Evolutionary conservation across 2,797 vertebrate genomes (phyloP).

Genomic region (Hephaestus fuliginosus): DNA sequence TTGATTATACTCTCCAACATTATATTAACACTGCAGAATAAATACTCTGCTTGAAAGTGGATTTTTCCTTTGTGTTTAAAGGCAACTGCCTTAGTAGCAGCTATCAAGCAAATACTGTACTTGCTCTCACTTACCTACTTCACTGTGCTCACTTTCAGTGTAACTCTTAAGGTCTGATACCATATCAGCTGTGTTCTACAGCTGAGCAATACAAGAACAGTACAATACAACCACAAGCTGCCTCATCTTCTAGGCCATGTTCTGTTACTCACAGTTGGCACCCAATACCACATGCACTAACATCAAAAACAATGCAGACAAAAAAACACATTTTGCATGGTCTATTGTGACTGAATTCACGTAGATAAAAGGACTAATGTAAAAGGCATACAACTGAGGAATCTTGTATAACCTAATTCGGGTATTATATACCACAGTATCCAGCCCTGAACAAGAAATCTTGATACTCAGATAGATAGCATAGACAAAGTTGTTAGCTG

Average conservation of each 20-base stretch:
- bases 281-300: not conserved
- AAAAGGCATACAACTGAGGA: too few relatives aligned
- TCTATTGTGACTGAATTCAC: not conserved
- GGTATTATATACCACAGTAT: not conserved
- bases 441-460: not conserved
- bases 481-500: not conserved
- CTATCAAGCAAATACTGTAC: not conserved
- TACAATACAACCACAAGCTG: not conserved
- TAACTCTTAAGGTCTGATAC: not conserved
- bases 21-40: not conserved
- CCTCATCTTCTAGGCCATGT: not conserved
- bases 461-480: not conserved
- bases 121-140: not conserved
- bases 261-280: not conserved
- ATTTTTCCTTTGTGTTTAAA: not conserved
- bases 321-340: not conserved
- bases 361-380: not conserved
- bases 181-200: conserved; percentile 14
- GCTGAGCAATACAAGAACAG: not conserved
- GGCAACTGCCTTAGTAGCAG: not conserved
- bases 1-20: not conserved
- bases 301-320: not conserved
- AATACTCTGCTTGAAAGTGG: conserved; percentile 25
- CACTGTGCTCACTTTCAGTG: not conserved
- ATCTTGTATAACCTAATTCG: not conserved